A percentile compares a stretch with the other conserved stretches of the same genome.
Conservation (phyloP, 2,888 invertebrate species). For the Phania funesta region DNA sequence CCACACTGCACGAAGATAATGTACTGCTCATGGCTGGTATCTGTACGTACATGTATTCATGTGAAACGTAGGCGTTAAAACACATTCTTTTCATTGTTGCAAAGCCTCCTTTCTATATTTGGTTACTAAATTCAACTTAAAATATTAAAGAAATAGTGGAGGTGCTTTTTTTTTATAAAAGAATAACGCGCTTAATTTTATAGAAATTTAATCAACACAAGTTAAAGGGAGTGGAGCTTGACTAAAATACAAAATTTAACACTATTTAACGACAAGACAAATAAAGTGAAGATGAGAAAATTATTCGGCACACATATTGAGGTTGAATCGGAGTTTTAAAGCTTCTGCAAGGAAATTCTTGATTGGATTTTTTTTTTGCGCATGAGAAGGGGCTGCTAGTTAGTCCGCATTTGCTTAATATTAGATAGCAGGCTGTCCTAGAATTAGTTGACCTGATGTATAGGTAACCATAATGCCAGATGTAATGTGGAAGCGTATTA, state of each 20-base stretch:
- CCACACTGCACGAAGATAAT: conserved; percentile 22
- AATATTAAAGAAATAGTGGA: conserved; percentile 26
- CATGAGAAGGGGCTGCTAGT: too few relatives aligned
- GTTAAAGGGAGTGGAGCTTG: conserved; percentile 32
- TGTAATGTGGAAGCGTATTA: too few relatives aligned
- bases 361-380: too few relatives aligned
- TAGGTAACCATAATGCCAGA: too few relatives aligned
- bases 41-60: background rate
- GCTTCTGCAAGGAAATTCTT: too few relatives aligned
- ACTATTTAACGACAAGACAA: background rate
- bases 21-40: background rate
- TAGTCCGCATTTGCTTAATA: too few relatives aligned
- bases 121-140: conserved; percentile 10
- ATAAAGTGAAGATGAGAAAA: conserved; percentile 9
- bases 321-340: too few relatives aligned
- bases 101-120: background rate
- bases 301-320: background rate
- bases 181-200: background rate
- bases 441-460: too few relatives aligned
- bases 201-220: background rate
- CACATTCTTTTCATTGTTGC: conserved; percentile 1
- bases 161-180: background rate
- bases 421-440: too few relatives aligned
- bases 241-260: conserved; percentile 18
- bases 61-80: conserved; percentile 49